Evolutionary conservation across 2,888 invertebrate genomes (phyloP).

Genomic region (Urechis unicinctus): DNA sequence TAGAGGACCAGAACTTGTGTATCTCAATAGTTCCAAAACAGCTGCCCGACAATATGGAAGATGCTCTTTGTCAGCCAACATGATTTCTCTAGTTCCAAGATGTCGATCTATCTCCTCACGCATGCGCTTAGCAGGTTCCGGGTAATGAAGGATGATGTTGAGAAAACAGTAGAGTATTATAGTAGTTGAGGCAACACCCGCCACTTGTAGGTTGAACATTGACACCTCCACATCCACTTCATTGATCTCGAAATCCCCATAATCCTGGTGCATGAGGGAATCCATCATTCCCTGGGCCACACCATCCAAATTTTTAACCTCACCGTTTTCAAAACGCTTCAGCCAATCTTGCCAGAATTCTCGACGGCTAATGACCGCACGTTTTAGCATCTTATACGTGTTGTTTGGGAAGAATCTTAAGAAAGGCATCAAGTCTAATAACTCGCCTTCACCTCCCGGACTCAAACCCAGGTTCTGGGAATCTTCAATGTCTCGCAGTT

Average conservation of each 20-base stretch:
- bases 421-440: neutral
- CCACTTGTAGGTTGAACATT: neutral
- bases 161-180: neutral
- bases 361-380: neutral
- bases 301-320: neutral
- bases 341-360: neutral
- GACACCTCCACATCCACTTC: neutral
- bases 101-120: neutral
- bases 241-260: neutral
- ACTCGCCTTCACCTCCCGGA: neutral
- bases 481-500: neutral
- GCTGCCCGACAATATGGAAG: conserved; percentile 8
- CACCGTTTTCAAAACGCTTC: neutral
- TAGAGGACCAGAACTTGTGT: neutral
- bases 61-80: conserved; percentile 13
- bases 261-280: neutral
- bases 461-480: neutral
- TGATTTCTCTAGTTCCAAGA: neutral
- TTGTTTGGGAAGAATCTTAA: neutral
- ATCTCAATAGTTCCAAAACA: conserved; percentile 1
- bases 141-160: neutral
- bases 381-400: neutral
- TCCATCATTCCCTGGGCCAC: neutral
- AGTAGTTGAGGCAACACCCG: neutral
- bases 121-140: neutral